These are phyloP conservation scores for Paragorgia papillata DNA, from an alignment of 92 coral and sea anemone genomes.

Conservation along the genomic window DNA sequence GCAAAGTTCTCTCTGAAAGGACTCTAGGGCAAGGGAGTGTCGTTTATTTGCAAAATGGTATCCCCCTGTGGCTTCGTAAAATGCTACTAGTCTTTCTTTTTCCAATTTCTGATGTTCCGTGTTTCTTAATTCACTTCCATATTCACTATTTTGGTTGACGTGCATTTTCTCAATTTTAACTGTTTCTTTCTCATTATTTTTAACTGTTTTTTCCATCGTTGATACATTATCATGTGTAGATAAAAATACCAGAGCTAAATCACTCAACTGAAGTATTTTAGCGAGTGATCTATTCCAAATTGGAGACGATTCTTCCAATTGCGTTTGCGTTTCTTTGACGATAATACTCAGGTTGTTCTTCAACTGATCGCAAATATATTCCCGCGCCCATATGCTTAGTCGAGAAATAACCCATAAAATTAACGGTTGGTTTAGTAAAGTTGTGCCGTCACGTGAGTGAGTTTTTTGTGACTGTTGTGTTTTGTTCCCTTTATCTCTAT, in stretches of 20 bases:
- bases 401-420: background rate
- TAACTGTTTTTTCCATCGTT: background rate
- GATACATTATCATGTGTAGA: background rate
- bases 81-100: conserved; percentile 3
- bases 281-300: background rate
- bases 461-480: background rate
- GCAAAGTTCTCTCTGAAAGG: background rate
- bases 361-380: background rate
- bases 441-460: background rate
- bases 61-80: background rate
- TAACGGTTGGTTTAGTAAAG: conserved; percentile 2
- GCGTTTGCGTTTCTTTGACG: background rate
- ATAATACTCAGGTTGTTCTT: background rate
- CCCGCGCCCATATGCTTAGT: conserved; percentile 6
- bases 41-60: background rate
- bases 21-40: conserved; percentile 5
- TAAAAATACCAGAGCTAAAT: background rate
- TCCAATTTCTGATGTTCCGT: background rate
- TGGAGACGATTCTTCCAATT: background rate
- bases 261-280: background rate
- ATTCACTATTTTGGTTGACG: background rate
- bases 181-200: background rate
- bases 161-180: background rate
- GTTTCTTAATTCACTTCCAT: background rate
- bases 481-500: background rate